Base-by-base conservation (phyloP, 2,113 vertebrate genomes). In the Thymallus thymallus region DNA sequence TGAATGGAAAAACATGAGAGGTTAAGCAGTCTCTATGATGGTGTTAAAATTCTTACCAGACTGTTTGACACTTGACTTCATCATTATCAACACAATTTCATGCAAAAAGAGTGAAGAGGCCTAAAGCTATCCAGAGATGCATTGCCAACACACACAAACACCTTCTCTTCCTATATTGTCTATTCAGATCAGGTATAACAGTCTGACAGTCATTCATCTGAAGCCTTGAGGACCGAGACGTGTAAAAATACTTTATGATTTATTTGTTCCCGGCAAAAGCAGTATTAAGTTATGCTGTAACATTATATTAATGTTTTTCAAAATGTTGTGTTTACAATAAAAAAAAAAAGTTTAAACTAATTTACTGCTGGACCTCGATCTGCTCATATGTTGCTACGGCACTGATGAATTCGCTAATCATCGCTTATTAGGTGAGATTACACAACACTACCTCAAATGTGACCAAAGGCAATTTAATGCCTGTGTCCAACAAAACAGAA, bases 281-380 rank as follows among this genome's bases (percentile, higher is more conserved):
- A 70, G 60, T 30, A 63, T 81, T 66, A 77, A 20, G 45, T 60
- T 80, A 22, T 65, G 74, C 46, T 70, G 67, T 67, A 72, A 58
- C 46, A 46, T 51, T 64, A 48, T 48, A 62, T 60, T 71, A 10
- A 75, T 16, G n/a, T 24, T 45, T 48, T 10, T 10, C 10, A 2
- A 41, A 41, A 10, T 12, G 35, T 9, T 41, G 35, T 41, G 35
- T 41, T 41, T 41, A 7, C 35, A 41, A 41, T 41, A 10, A 7
- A 0, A 41, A 41, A 41, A 41, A 41, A 41, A 41, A 41, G 35
- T 41, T 41, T 2, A 10, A 41, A 9, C 35, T 2, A 1, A 41
- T 41, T 41, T 10, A 41, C 35, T 41, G 35, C 35, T 41, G 35
- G 35, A 41, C 35, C 35, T 41, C 9, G 9, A 41, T 41, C 35